These are phyloP conservation scores for Stictonetta naevosa DNA, from an alignment of 2,113 vertebrate species.

Conservation along the genomic window DNA sequence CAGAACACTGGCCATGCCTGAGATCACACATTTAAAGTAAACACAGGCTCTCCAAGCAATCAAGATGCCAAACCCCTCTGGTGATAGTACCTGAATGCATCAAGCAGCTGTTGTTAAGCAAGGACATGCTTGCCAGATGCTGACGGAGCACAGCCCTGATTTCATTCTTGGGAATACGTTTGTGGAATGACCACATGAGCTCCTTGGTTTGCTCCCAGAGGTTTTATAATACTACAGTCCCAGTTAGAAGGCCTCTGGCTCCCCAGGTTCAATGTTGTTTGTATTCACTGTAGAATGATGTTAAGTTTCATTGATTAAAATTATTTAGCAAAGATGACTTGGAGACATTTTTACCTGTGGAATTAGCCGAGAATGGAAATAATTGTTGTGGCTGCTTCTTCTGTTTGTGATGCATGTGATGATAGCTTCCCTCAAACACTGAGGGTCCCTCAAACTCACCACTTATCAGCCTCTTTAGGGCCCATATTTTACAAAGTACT, in stretches of 20 bases:
- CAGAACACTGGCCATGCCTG: neutral
- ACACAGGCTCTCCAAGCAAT: neutral
- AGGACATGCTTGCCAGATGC: neutral
- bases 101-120: neutral
- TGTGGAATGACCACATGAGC: neutral
- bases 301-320: conserved; percentile 18
- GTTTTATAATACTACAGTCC: neutral
- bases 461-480: neutral
- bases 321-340: neutral
- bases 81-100: neutral
- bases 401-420: neutral
- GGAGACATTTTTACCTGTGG: neutral
- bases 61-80: neutral
- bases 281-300: neutral
- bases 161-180: neutral
- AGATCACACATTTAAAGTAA: neutral
- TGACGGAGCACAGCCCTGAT: neutral
- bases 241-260: neutral
- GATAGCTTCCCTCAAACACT: neutral
- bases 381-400: neutral
- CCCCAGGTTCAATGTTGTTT: neutral
- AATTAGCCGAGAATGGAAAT: neutral
- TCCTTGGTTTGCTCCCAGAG: neutral
- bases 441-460: neutral
- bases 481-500: neutral